A percentile compares a stretch with the other conserved stretches of the same genome.
Conservation (phyloP, 2,113 vertebrate genomes). For the Argyrosomus japonicus region DNA sequence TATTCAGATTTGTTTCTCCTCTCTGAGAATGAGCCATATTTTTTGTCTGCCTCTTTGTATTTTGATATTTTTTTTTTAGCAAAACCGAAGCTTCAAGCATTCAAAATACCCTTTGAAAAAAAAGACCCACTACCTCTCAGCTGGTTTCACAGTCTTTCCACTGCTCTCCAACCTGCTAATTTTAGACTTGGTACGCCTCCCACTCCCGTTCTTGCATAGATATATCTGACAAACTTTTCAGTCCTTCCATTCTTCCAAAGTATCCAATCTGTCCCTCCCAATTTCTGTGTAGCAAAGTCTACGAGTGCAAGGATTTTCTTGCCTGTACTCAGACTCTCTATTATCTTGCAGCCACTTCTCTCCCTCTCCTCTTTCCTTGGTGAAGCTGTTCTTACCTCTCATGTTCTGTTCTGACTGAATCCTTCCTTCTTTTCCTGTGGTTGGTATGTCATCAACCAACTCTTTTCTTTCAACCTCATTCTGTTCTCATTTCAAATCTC, state of each 20-base stretch:
- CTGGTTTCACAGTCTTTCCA: constrained; percentile 23
- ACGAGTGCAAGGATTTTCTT: constrained; percentile 13
- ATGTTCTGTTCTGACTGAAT: constrained; percentile 16
- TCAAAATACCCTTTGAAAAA: not conserved
- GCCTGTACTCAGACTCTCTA: constrained; percentile 2
- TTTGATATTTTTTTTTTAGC: constrained; percentile 4
- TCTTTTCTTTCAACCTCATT: not conserved
- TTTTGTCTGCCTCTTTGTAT: not conserved
- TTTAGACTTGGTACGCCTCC: constrained; percentile 51
- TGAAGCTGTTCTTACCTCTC: not conserved
- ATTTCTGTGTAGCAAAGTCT: not conserved
- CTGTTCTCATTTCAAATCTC: not conserved
- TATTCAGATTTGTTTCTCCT: not conserved
- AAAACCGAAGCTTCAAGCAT: not conserved
- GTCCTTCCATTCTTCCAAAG: constrained; percentile 9
- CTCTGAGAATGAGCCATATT: not conserved
- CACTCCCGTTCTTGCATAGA: constrained; percentile 71
- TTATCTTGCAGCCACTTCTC: constrained; percentile 3
- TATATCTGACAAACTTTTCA: constrained; percentile 52
- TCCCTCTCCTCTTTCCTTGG: not conserved
- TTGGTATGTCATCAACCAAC: not conserved
- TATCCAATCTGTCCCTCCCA: not conserved
- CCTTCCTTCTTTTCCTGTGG: constrained; percentile 12
- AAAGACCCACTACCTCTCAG: constrained; percentile 1
- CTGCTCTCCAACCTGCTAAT: constrained; percentile 55